A percentile compares a stretch with the other conserved stretches of the same genome.
phyloP scores from a whole-genome alignment of 2,113 vertebrate species.

The Amblyornis subalaris region DNA sequence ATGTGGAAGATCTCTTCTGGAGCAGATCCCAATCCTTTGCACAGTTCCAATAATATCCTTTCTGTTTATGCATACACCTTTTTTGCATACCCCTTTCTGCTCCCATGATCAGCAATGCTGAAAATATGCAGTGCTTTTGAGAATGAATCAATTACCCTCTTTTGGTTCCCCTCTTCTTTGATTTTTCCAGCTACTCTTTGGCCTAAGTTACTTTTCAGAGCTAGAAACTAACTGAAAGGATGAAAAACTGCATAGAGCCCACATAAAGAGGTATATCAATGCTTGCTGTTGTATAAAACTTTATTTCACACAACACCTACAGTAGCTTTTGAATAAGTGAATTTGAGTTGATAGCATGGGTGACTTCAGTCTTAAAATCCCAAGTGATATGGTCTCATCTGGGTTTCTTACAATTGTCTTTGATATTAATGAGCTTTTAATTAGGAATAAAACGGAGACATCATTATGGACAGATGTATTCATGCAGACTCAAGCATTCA shows the following conservation, averaged over 20 bases:
- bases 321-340: background rate
- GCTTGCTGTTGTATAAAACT: background rate
- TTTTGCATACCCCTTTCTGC: accelerated
- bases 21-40: background rate
- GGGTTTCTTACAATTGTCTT: background rate
- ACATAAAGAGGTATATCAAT: background rate
- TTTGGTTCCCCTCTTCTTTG: background rate
- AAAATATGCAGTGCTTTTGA: background rate
- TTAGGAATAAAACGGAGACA: background rate
- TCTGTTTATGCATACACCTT: background rate
- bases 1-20: background rate
- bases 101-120: background rate
- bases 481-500: background rate
- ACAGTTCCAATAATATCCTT: background rate
- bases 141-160: background rate
- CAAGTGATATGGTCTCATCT: background rate
- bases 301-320: background rate
- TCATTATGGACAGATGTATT: background rate
- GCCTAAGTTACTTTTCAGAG: background rate
- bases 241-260: background rate
- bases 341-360: background rate
- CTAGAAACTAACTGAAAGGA: background rate
- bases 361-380: background rate
- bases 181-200: background rate
- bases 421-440: constrained; percentile 41